Evolutionary conservation across 1,140 invertebrate species (phyloP).

Genomic region (Cardiocondyla obscurior): DNA sequence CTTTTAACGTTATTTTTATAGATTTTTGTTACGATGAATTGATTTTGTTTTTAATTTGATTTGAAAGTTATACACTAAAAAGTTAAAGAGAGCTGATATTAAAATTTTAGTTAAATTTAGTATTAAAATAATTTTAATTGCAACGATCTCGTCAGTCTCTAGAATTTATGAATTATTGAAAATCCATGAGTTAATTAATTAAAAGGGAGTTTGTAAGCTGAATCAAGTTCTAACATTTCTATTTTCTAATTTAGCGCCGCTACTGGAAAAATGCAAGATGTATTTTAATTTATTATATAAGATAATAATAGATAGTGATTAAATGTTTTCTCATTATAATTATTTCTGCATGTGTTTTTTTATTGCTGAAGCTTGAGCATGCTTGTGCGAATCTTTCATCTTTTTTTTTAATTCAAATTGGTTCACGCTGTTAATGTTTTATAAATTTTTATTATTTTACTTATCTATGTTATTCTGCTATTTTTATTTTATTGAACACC

Average conservation of each 20-base stretch:
- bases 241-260: conserved; percentile 2
- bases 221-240: neutral
- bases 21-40: neutral
- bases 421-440: neutral
- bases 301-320: conserved; percentile 46
- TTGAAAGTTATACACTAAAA: neutral
- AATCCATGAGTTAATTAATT: conserved; percentile 1
- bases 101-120: too few relatives aligned
- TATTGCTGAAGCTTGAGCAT: conserved; percentile 66
- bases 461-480: neutral
- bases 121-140: conserved; percentile 4
- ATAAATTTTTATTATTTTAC: neutral
- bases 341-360: conserved; percentile 71
- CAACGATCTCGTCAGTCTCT: too few relatives aligned
- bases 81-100: neutral
- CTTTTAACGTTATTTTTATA: neutral
- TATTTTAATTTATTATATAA: conserved; percentile 28
- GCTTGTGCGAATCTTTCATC: conserved; percentile 55
- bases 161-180: too few relatives aligned
- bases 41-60: neutral
- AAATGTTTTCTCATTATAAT: conserved; percentile 51
- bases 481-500: conserved; percentile 7
- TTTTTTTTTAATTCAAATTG: conserved; percentile 55
- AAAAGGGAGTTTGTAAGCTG: neutral
- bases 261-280: conserved; percentile 5